Conservation (phyloP, 2,113 vertebrate species). For the Alaudala cheleensis region DNA sequence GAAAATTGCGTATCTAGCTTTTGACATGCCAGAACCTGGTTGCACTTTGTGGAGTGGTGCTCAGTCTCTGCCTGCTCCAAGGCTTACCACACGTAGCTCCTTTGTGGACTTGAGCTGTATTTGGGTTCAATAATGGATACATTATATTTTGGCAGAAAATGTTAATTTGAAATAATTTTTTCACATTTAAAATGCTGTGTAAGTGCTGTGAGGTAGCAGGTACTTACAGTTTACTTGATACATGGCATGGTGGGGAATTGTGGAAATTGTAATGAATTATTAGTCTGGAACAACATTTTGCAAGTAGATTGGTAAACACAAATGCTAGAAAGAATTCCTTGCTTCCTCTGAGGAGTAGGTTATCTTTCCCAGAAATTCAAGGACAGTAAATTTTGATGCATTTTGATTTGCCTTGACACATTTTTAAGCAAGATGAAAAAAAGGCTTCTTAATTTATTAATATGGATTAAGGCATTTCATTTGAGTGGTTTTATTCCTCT, state of each 20-base stretch:
- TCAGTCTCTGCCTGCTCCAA: neutral
- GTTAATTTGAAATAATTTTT: neutral
- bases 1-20: neutral
- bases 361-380: neutral
- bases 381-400: neutral
- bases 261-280: neutral
- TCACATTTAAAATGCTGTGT: rapidly evolving
- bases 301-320: neutral
- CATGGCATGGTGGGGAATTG: neutral
- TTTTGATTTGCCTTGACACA: neutral
- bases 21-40: neutral
- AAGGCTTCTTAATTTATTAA: neutral
- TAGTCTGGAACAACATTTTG: neutral
- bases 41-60: rapidly evolving
- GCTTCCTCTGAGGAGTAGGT: neutral
- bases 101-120: neutral
- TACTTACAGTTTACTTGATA: neutral
- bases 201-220: neutral
- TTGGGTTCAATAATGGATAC: neutral
- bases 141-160: neutral
- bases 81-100: rapidly evolving
- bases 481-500: neutral
- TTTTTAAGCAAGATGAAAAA: neutral
- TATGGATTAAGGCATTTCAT: neutral
- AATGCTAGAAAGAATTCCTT: neutral